Evolutionary conservation across 2,888 invertebrate genomes (phyloP).

Genomic region (Disparrhopalites patrizii): DNA sequence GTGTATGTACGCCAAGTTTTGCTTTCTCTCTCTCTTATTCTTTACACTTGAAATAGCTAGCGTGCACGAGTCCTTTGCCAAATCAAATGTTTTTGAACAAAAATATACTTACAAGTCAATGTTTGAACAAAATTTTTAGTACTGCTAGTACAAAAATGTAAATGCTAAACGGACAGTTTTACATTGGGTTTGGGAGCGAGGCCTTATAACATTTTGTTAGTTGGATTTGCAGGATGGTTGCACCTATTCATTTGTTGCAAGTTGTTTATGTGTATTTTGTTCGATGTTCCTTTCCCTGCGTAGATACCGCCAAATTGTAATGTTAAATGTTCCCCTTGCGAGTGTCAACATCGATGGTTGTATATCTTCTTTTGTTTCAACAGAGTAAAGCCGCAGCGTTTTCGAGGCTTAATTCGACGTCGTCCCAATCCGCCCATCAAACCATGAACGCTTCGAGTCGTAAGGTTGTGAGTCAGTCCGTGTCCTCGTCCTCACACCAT

Average conservation of each 20-base stretch:
- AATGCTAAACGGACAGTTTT: too few relatives aligned
- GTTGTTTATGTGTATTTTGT: not conserved
- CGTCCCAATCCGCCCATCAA: slow-evolving; percentile 41
- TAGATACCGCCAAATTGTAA: not conserved
- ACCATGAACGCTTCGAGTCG: slow-evolving; percentile 44
- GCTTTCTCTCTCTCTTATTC: slow-evolving; percentile 12
- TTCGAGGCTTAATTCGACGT: slow-evolving; percentile 42
- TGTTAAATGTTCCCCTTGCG: not conserved
- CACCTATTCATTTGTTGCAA: too few relatives aligned
- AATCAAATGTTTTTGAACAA: too few relatives aligned
- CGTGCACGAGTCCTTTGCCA: too few relatives aligned
- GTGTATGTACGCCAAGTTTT: slow-evolving; percentile 33
- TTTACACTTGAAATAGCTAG: not conserved
- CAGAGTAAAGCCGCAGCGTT: slow-evolving; percentile 47
- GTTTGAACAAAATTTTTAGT: too few relatives aligned
- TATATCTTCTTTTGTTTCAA: slow-evolving; percentile 5
- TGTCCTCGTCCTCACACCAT: slow-evolving; percentile 29
- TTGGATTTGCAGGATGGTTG: too few relatives aligned
- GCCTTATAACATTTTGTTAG: too few relatives aligned
- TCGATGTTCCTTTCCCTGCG: not conserved
- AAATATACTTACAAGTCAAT: not conserved
- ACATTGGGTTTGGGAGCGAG: too few relatives aligned
- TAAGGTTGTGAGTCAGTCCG: slow-evolving; percentile 26
- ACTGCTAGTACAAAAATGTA: too few relatives aligned
- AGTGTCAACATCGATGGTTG: not conserved